Conservation (phyloP, 2,113 vertebrate species). For the Telmatochromis sp. region DNA sequence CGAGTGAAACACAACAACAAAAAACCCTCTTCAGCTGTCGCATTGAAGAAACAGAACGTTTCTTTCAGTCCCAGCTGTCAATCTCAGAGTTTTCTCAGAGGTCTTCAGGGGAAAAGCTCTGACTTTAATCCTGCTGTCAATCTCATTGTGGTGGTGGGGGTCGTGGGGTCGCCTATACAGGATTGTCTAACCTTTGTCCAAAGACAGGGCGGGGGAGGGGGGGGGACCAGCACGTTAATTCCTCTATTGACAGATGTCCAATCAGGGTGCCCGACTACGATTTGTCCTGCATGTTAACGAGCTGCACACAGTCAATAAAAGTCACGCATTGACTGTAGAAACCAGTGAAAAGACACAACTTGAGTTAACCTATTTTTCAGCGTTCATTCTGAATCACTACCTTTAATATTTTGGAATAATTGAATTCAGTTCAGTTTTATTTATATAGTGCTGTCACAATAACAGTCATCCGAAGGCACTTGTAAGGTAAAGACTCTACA, state of each 20-base stretch:
- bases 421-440: not conserved
- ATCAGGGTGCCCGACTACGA: constrained; percentile 4
- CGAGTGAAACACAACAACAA: not conserved
- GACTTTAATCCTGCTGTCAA: constrained; percentile 56
- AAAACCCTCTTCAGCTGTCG: not conserved
- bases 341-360: not conserved
- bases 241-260: constrained; percentile 58
- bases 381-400: not conserved
- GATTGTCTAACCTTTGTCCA: constrained; percentile 23
- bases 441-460: not conserved
- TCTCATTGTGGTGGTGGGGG: not conserved
- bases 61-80: constrained; percentile 17
- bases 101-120: not conserved
- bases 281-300: constrained; percentile 31
- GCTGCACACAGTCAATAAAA: not conserved
- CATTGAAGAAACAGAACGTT: not conserved
- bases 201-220: not conserved
- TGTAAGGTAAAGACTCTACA: not conserved
- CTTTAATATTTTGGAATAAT: not conserved
- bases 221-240: constrained; percentile 36
- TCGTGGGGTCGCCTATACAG: not conserved
- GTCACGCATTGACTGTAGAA: not conserved
- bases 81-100: constrained; percentile 5
- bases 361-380: not conserved
- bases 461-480: not conserved